Evolutionary conservation across 2,113 vertebrate species (phyloP), one percentile per base, ranked within the genome.

Genomic region (Pelvicachromis taeniatus): DNA sequence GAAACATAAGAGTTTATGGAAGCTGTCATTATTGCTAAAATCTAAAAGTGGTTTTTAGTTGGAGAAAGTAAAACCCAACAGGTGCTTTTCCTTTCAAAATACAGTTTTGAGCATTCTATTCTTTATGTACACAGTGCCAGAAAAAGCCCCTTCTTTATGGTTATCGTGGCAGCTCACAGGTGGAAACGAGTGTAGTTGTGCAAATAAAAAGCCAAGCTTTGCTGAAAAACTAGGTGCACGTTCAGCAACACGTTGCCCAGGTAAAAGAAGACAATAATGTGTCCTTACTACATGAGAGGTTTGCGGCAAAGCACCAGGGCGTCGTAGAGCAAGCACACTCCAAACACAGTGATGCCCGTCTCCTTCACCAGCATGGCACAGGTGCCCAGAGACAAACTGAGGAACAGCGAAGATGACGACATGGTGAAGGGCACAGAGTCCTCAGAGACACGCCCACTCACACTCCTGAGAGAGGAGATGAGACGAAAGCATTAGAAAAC

Each of bases 311-410:
- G 93, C 81, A 97, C 96, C 89, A 99, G 97, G 79, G 97, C 96
- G 50, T 99, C 99, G 31, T 99, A 99, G 21, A 97, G 92, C 82
- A 99, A 85, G 81, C 98, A 99, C 77, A 99, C 99, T 2, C 97
- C 99, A 14, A 99, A 99, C 85, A 99, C 98, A 0, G 98, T 99
- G 94, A 99, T 86, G 59, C 99, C 99, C 0, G 99, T 99, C 93
- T 99, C 99, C 84, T 99, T 99, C 77, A 99, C 98, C 95, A 99
- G 95, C 98, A 99, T 99, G 81, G 98, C 98, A 53, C 98, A 97
- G 3, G 97, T 98, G 38, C 99, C 99, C 95, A 99, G 95, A 29
- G 97, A 86, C 89, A 99, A 93, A 87, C 97, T 98, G 90, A 97
- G 89, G 56, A 96, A 63, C 95, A 99, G 91, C 80, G 95, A 97